These are phyloP conservation scores for Brachionus rotundiformis DNA, from an alignment of 1,140 invertebrate genomes.

Conservation along the genomic window DNA sequence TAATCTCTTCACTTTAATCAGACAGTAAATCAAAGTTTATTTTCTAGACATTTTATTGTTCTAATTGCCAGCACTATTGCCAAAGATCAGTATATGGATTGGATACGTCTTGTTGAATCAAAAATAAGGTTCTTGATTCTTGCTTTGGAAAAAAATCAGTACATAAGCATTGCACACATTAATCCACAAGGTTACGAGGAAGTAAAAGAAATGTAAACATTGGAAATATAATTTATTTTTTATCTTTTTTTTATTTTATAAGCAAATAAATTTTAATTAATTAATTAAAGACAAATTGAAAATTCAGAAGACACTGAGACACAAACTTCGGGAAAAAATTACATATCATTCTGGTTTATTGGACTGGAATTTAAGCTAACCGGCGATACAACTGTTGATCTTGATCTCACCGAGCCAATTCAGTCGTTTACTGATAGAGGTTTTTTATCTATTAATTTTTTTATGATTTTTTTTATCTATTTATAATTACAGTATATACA, in stretches of 20 bases:
- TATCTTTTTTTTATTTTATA: too few species aligned
- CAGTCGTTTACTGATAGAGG: slow-evolving; percentile 48
- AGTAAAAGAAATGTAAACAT: slow-evolving; percentile 38
- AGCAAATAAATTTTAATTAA: too few species aligned
- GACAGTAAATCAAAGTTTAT: neutral
- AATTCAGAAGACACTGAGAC: neutral
- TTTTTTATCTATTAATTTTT: neutral
- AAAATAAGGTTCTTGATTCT: slow-evolving; percentile 89
- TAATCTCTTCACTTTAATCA: too few species aligned
- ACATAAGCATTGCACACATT: slow-evolving; percentile 87
- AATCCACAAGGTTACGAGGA: slow-evolving; percentile 70
- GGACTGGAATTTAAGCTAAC: slow-evolving; percentile 23
- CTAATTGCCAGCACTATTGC: slow-evolving; percentile 75
- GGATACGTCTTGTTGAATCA: slow-evolving; percentile 89
- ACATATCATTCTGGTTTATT: slow-evolving; percentile 47
- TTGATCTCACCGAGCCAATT: slow-evolving; percentile 47
- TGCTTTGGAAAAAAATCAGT: slow-evolving; percentile 85
- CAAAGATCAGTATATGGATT: slow-evolving; percentile 84
- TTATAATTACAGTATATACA: slow-evolving; percentile 15
- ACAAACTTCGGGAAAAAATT: neutral
- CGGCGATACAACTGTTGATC: slow-evolving; percentile 24
- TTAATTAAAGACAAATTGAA: neutral
- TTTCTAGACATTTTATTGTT: slow-evolving; percentile 67
- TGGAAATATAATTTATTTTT: too few species aligned
- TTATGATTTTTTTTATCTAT: neutral